Base-by-base conservation (phyloP, 2,888 invertebrate species). In the Scaptomyza cyrtandrae region DNA sequence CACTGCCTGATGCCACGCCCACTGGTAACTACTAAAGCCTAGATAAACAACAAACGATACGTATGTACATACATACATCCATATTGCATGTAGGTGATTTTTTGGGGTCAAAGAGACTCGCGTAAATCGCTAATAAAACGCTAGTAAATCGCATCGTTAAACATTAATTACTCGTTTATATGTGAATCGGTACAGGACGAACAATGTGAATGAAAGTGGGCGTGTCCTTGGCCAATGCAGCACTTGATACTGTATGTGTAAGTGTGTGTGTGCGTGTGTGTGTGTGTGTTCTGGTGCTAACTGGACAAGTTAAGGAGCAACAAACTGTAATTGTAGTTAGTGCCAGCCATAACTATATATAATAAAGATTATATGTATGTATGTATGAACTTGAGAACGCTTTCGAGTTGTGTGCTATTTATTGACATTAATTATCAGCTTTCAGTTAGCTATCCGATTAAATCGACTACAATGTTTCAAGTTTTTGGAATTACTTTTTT, bases 81-180 rank as follows among this genome's bases (percentile, higher is more conserved):
- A 43, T 43, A 44, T 13, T 53, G 31, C 9, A 13, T 35, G 13
- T 14, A 39, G 14, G 14, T 24, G 55, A 62, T 7, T 55, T n/a
- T 59, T 48, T 33, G 31, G 52, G 60, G 54, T 61, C 63, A 52
- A 41, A 39, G 52, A 73, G 61, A 49, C 53, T 55, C 50, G 52
- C 53, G 57, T 68, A 68, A 82, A 72, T 70, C 58, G 63, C 65
- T 66, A 65, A 58, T 83, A 73, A 83, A 80, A 60, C 66, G 57
- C 50, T 52, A 35, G 60, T 75, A 68, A 85, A 67, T 50, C 81
- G 75, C 77, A 65, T 68, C 75, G 65, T 81, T 83, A 73, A 79
- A 53, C 49, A 9, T 65, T 78, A 77, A 77, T 75, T 78, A 68
- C 5, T 13, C 0, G 14, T n/a, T 39, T n/a, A 35, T 33, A 27